Percentiles rank a stretch among this genome's conserved stretches.
Evolutionary conservation across 2,888 invertebrate species (phyloP).

Genomic region (Sphaeridia pumilis): DNA sequence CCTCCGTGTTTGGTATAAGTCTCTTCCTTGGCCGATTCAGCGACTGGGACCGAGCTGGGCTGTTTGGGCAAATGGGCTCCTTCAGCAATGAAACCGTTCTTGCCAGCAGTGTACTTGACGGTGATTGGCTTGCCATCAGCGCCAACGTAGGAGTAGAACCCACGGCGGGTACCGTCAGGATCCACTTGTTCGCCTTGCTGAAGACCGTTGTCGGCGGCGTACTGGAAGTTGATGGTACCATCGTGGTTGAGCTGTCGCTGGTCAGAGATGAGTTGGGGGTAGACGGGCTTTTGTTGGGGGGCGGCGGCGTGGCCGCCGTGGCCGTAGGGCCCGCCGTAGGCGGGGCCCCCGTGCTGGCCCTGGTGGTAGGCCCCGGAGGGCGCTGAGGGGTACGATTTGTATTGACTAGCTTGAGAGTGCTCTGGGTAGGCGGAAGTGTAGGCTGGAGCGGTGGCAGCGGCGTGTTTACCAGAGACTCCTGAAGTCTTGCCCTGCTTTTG

Average conservation of each 20-base stretch:
- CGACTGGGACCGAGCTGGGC: slow-evolving; percentile 17
- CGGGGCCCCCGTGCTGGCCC: background rate
- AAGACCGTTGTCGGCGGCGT: slow-evolving; percentile 53
- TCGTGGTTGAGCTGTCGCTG: slow-evolving; percentile 54
- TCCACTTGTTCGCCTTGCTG: slow-evolving; percentile 56
- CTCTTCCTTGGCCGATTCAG: slow-evolving; percentile 22
- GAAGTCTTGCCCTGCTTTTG: slow-evolving; percentile 20
- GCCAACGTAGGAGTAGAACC: slow-evolving; percentile 54
- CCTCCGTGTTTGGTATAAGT: background rate
- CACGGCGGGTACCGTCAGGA: slow-evolving; percentile 54
- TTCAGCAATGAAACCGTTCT: slow-evolving; percentile 36
- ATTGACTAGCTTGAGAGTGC: slow-evolving; percentile 11
- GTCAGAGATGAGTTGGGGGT: slow-evolving; percentile 45
- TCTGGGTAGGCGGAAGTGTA: slow-evolving; percentile 8
- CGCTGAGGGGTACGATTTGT: slow-evolving; percentile 3
- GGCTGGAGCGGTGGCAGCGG: slow-evolving; percentile 11
- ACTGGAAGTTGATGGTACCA: slow-evolving; percentile 55
- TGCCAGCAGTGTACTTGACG: slow-evolving; percentile 46
- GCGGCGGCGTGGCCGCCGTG: background rate
- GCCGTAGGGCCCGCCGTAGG: background rate
- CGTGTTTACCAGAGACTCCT: slow-evolving; percentile 16
- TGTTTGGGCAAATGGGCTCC: slow-evolving; percentile 32
- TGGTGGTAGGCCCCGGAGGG: slow-evolving; percentile 8
- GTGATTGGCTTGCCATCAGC: slow-evolving; percentile 54
- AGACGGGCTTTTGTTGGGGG: slow-evolving; percentile 31